Percentiles rank a stretch among this genome's conserved stretches.
phyloP scores from a whole-genome alignment of 2,888 invertebrate genomes.

The Steinernema carpocapsae region DNA sequence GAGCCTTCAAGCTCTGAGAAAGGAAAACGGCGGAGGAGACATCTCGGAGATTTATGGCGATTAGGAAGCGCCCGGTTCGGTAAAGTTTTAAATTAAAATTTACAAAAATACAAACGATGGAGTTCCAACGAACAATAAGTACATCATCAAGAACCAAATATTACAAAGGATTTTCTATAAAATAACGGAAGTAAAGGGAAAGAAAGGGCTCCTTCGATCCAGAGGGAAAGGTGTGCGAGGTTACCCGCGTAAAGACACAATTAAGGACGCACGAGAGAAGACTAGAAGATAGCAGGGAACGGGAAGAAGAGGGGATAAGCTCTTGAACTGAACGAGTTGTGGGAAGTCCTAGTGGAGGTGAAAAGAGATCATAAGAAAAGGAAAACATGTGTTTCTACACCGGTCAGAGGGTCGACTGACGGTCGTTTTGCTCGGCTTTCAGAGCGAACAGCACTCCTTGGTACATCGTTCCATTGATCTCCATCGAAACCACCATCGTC shows the following conservation, averaged over 20 bases:
- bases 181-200: neutral
- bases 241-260: conserved; percentile 8
- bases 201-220: neutral
- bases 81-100: conserved; percentile 2
- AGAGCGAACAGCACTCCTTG: conserved; percentile 85
- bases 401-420: neutral
- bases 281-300: conserved; percentile 5
- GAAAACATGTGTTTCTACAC: neutral
- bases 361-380: conserved; percentile 2
- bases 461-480: conserved; percentile 91
- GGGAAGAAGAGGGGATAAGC: neutral
- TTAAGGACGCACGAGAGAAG: neutral
- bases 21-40: neutral
- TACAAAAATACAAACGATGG: neutral
- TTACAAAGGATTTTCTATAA: neutral
- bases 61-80: neutral
- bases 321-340: neutral
- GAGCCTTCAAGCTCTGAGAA: neutral
- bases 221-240: neutral
- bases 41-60: neutral
- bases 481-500: conserved; percentile 90
- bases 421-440: conserved; percentile 3
- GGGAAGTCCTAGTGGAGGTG: conserved; percentile 27
- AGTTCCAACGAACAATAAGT: neutral
- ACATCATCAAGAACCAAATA: neutral